Percentiles rank a stretch among this genome's conserved stretches.
These are phyloP conservation scores for Paragorgia papillata DNA, from an alignment of 92 coral and sea anemone species.

Conservation along the genomic window DNA sequence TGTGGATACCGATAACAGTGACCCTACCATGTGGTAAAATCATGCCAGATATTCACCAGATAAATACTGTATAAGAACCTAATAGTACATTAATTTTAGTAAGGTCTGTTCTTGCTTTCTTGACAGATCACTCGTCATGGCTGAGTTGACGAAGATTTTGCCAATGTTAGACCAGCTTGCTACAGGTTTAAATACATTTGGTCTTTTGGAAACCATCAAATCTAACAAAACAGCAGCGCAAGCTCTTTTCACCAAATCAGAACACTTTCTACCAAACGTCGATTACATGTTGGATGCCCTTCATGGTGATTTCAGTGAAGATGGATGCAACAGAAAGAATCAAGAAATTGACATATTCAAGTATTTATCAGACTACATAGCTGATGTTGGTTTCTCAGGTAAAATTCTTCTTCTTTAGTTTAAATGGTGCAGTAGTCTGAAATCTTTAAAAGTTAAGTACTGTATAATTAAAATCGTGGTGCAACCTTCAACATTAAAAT, in stretches of 20 bases:
- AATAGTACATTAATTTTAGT: background rate
- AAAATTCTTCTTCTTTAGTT: too few species aligned
- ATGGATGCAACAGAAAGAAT: conserved; percentile 1
- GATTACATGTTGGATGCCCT: conserved; percentile 11
- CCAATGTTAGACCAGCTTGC: too few species aligned
- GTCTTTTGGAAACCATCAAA: background rate
- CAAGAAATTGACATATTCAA: conserved; percentile 4
- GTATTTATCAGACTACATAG: background rate
- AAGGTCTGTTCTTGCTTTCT: background rate
- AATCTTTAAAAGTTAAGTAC: too few species aligned
- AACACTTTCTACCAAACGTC: background rate
- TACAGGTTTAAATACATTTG: background rate
- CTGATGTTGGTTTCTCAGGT: conserved; percentile 13
- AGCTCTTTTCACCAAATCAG: background rate
- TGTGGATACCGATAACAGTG: too few species aligned
- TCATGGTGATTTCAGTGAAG: conserved; percentile 14
- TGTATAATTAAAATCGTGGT: too few species aligned
- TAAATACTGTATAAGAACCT: too few species aligned
- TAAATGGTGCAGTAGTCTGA: too few species aligned
- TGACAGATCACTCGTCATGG: conserved; percentile 15
- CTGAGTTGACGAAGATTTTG: background rate
- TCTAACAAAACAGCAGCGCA: background rate
- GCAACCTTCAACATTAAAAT: too few species aligned
- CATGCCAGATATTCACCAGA: too few species aligned
- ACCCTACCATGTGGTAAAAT: background rate